These are phyloP conservation scores for Penaeus chinensis DNA, from an alignment of 1,140 invertebrate species.

Conservation along the genomic window DNA sequence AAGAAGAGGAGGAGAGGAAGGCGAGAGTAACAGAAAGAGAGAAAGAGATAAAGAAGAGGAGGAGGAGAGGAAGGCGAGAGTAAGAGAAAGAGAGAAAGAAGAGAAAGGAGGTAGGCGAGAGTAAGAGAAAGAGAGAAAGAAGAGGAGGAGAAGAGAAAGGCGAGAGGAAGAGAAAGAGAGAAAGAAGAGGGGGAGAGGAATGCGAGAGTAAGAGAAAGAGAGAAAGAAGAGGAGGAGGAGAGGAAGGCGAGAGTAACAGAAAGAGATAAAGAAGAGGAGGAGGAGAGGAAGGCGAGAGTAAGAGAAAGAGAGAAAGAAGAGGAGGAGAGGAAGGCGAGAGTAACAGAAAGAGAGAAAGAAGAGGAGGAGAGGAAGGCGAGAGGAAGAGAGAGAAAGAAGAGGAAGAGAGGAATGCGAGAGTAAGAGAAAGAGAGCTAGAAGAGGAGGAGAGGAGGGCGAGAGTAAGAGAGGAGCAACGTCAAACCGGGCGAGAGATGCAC, in stretches of 20 bases:
- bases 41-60: neutral
- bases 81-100: slow-evolving; percentile 15
- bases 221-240: neutral
- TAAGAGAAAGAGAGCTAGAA: slow-evolving; percentile 13
- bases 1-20: neutral
- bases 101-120: neutral
- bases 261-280: slow-evolving; percentile 8
- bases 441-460: neutral
- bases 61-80: neutral
- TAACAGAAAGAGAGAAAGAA: neutral
- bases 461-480: neutral
- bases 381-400: neutral
- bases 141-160: neutral
- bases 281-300: neutral
- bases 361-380: neutral
- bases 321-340: neutral
- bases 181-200: slow-evolving; percentile 1
- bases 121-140: neutral
- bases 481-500: neutral
- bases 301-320: neutral
- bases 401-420: neutral
- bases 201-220: neutral
- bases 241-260: neutral
- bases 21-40: neutral
- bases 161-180: slow-evolving; percentile 13